Evolutionary conservation across 2,797 vertebrate genomes (phyloP).

Genomic region (Falco rusticolus): DNA sequence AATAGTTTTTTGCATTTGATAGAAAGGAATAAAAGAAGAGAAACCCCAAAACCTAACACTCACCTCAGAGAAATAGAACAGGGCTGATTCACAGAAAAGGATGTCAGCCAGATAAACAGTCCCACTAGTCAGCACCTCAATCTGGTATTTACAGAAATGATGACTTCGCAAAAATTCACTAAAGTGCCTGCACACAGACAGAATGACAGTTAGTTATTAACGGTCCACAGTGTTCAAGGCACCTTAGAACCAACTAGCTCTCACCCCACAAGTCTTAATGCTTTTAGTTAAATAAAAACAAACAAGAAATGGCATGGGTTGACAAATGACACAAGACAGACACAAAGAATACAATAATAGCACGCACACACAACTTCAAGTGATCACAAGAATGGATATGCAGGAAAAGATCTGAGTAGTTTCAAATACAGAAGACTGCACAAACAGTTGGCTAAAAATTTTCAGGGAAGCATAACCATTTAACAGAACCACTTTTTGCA

Average conservation of each 20-base stretch:
- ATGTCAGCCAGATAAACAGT: constrained; percentile 98
- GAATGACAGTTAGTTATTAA: not conserved
- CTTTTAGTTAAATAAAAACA: not conserved
- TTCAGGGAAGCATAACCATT: no score
- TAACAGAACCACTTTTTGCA: not conserved
- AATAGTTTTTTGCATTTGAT: not conserved
- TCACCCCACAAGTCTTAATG: not conserved
- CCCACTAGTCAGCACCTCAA: constrained; percentile 98
- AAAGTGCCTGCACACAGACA: constrained; percentile 90
- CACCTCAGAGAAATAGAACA: constrained; percentile 99
- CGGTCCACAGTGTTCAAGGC: not conserved
- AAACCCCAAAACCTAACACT: constrained; percentile 29
- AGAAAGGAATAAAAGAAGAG: not conserved
- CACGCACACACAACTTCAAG: not conserved
- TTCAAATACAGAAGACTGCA: not conserved
- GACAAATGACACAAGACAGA: not conserved
- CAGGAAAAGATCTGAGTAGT: not conserved
- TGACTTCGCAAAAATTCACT: constrained; percentile 95
- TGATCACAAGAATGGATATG: not conserved
- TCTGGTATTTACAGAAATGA: constrained; percentile 99
- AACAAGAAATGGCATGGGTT: not conserved
- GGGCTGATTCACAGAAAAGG: constrained; percentile 96
- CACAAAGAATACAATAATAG: not conserved
- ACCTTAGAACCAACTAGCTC: not conserved
- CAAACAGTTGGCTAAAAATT: not conserved